Conservation (phyloP, 92 coral and sea anemone species). For the Actinostola sp. region DNA sequence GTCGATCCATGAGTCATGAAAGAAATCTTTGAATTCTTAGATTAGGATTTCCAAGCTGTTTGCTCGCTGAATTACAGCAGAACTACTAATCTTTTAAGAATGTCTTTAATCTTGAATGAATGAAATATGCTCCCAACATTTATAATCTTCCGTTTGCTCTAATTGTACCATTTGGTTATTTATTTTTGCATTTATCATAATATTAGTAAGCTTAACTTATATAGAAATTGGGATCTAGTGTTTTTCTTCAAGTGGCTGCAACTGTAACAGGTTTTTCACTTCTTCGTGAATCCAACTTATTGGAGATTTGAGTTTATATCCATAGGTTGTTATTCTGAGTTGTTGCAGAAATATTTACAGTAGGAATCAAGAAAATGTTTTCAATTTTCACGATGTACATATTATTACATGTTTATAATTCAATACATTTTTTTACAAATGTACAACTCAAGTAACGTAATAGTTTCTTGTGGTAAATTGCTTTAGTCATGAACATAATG, state of each 20-base stretch:
- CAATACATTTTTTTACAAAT: neutral
- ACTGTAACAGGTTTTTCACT: too few species aligned
- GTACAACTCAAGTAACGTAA: neutral
- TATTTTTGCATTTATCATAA: neutral
- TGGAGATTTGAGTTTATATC: too few species aligned
- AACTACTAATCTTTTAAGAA: slow-evolving; percentile 11
- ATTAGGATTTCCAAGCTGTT: slow-evolving; percentile 27
- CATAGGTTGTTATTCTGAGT: too few species aligned
- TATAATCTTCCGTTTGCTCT: neutral
- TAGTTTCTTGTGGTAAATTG: too few species aligned
- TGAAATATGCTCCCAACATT: neutral
- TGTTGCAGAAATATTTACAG: neutral
- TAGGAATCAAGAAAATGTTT: neutral
- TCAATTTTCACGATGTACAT: neutral
- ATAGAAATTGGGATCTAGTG: too few species aligned
- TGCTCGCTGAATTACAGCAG: slow-evolving; percentile 3
- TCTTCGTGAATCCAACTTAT: too few species aligned
- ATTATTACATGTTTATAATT: slow-evolving; percentile 1
- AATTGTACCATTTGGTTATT: slow-evolving; percentile 19
- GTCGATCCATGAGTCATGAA: slow-evolving; percentile 8
- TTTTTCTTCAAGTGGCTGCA: too few species aligned
- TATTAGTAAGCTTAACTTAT: too few species aligned
- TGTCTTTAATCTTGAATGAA: neutral
- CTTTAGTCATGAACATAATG: too few species aligned
- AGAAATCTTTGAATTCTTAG: slow-evolving; percentile 40